Conservation (phyloP, 1,140 invertebrate species). For the Solenopsis invicta region DNA sequence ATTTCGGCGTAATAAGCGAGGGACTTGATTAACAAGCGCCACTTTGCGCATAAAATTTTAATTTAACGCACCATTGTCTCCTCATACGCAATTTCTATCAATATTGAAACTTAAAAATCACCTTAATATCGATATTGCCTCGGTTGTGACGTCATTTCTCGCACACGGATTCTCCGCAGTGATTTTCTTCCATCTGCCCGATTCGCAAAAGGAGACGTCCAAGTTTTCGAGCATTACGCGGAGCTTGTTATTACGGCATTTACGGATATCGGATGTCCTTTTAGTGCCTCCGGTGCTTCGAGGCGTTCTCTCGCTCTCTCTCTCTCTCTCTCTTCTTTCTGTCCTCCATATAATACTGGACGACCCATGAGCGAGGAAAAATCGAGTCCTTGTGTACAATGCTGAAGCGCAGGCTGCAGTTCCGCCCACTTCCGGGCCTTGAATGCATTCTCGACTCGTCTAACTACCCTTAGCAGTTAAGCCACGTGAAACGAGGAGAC, state of each 20-base stretch:
- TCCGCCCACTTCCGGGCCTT: conserved; percentile 82
- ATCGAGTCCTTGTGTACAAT: conserved; percentile 78
- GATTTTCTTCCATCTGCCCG: conserved; percentile 37
- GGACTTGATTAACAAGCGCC: conserved; percentile 41
- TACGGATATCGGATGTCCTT: conserved; percentile 83
- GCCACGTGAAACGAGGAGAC: conserved; percentile 75
- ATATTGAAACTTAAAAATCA: conserved; percentile 18
- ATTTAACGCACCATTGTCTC: conserved; percentile 46
- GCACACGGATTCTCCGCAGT: conserved; percentile 32
- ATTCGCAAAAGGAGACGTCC: conserved; percentile 57
- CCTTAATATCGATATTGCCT: background rate
- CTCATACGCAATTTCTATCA: conserved; percentile 2
- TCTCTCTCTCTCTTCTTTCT: conserved; percentile 32
- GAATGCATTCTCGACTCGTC: conserved; percentile 80
- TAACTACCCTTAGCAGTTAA: conserved; percentile 80
- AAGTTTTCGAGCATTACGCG: conserved; percentile 38
- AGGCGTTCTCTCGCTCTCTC: conserved; percentile 40
- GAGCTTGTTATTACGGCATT: conserved; percentile 80
- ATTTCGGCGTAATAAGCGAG: conserved; percentile 37
- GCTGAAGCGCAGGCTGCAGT: conserved; percentile 80
- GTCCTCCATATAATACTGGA: conserved; percentile 58
- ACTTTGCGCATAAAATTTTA: conserved; percentile 45
- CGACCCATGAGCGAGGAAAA: conserved; percentile 76
- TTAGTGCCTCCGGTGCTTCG: conserved; percentile 69
- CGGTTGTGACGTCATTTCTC: conserved; percentile 41